These are phyloP conservation scores for Archaeoteleia sp. DNA, from an alignment of 2,888 invertebrate genomes.

Conservation along the genomic window DNA sequence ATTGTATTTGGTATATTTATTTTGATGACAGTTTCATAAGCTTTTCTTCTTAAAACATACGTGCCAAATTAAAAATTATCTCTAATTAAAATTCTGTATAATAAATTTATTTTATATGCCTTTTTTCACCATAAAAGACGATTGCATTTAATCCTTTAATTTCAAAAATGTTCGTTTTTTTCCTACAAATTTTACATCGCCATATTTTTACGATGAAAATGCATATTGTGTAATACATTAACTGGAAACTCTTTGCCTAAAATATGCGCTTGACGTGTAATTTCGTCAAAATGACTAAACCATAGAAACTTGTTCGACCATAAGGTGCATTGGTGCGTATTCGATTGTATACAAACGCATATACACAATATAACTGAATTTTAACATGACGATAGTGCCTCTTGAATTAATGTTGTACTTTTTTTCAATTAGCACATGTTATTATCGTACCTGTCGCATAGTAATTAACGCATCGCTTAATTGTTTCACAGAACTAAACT, in stretches of 20 bases:
- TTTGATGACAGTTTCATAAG: no score
- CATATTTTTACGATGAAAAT: not conserved
- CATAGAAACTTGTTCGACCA: conserved; percentile 10
- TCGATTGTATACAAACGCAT: conserved; percentile 1
- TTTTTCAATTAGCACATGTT: not conserved
- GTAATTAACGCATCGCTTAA: no score
- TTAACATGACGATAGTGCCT: not conserved
- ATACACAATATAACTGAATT: not conserved
- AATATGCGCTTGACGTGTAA: conserved; percentile 11
- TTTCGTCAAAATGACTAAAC: conserved; percentile 14
- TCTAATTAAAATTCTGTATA: no score
- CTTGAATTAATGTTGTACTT: not conserved
- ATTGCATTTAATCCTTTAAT: not conserved
- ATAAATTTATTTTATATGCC: no score
- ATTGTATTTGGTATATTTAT: no score
- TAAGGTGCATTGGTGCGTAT: conserved; percentile 2
- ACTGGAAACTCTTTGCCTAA: not conserved
- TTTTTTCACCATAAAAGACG: no score
- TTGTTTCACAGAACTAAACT: no score
- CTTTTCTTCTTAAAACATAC: no score
- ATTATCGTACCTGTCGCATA: no score
- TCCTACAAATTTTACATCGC: not conserved
- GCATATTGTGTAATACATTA: not conserved
- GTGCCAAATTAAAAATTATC: no score
- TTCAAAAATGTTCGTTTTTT: not conserved